Evolutionary conservation across 30 jellyfish, hydroid and myxozoan species (phyloP), one percentile per base, ranked within the genome.

Genomic region (Aurelia sp.): DNA sequence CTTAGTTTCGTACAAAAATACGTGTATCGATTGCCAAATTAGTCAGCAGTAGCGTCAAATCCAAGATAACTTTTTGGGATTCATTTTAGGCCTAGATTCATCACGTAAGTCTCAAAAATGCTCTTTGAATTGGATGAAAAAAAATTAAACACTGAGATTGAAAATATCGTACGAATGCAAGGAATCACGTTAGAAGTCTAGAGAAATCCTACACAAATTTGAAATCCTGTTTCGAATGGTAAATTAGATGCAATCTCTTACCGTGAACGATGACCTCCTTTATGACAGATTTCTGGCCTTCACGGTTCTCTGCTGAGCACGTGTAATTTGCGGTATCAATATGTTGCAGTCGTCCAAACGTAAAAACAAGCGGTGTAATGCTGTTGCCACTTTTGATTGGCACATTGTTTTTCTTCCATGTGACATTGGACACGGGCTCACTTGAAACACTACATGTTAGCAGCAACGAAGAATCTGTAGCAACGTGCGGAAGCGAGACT

Each of bases 251-350:
- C 18, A 11, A 8, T 66, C 44, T 15, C 20, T 48, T 61, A 78
- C 89, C 89, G 63, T 78, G 89, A 41, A 78, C 89, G 17, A 48
- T 61, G 16, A 78, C 65, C 10, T 13, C 3, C 55, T 18, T 78
- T 44, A 12, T 24, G n/a, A 78, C 89, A 2, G 19, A 8, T 19
- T 15, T 35, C 19, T 31, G 16, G 10, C 89, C 89, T 51, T 24
- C 70, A 40, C 22, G n/a, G 27, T 78, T 78, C 57, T 35, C 18
- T n/a, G 79, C 76, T 8, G 50, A 9, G 70, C 89, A 78, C 22
- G 80, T 35, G 22, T 78, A 78, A 0, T 0, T 19, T 5, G 69
- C 77, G 8, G 79, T 11, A n/a, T 55, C 31, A 40, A 17, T 22
- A 6, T 68, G 68, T 52, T 78, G 50, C 20, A 78, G 41, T 13